phyloP scores from a whole-genome alignment of 2,888 invertebrate genomes.

The Ectobius pallidus region DNA sequence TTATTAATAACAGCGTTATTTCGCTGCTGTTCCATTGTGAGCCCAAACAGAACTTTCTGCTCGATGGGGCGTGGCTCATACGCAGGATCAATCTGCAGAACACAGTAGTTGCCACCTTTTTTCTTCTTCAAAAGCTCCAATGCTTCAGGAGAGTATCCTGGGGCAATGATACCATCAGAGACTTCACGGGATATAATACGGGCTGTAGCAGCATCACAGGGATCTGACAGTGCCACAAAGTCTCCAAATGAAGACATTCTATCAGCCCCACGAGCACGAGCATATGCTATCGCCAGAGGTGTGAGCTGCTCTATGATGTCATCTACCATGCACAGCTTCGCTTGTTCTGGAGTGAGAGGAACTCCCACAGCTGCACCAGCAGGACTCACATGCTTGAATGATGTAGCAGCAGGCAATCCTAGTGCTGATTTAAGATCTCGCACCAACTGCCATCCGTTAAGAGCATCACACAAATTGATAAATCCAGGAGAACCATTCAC shows the following conservation, averaged over 20 bases:
- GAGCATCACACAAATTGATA: slow-evolving; percentile 95
- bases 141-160: slow-evolving; percentile 85
- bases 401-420: slow-evolving; percentile 88
- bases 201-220: slow-evolving; percentile 89
- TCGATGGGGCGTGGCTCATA: slow-evolving; percentile 85
- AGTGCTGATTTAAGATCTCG: slow-evolving; percentile 82
- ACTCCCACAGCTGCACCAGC: slow-evolving; percentile 94
- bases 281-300: slow-evolving; percentile 90
- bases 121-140: slow-evolving; percentile 88
- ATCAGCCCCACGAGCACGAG: slow-evolving; percentile 95
- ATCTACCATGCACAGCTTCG: slow-evolving; percentile 91
- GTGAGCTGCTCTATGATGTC: slow-evolving; percentile 76
- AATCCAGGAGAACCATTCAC: slow-evolving; percentile 96
- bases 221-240: slow-evolving; percentile 92
- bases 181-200: slow-evolving; percentile 87
- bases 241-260: slow-evolving; percentile 99
- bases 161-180: slow-evolving; percentile 98
- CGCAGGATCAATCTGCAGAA: slow-evolving; percentile 77
- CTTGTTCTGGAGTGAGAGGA: slow-evolving; percentile 67
- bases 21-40: slow-evolving; percentile 84
- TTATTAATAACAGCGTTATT: slow-evolving; percentile 86
- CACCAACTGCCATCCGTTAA: slow-evolving; percentile 97
- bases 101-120: slow-evolving; percentile 60
- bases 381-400: slow-evolving; percentile 98
- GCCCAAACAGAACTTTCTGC: slow-evolving; percentile 81